phyloP scores from a whole-genome alignment of 23 tunicate species.

The Phallusia fumigata region DNA sequence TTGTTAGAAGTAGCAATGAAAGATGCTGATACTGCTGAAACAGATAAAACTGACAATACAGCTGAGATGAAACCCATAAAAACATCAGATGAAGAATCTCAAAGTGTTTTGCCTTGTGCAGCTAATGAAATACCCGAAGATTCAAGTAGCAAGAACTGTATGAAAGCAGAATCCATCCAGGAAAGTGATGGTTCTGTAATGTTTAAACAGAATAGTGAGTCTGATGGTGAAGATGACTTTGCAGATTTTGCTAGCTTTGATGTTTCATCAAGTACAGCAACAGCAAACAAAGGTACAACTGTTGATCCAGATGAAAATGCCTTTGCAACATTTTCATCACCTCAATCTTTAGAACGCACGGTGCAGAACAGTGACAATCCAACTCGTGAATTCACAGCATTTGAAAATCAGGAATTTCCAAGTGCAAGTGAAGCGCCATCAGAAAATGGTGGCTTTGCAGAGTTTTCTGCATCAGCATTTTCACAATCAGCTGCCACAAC shows the following conservation, averaged over 20 bases:
- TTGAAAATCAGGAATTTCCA: not conserved
- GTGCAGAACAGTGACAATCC: not conserved
- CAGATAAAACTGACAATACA: not conserved
- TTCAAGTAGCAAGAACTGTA: no score
- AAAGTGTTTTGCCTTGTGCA: no score
- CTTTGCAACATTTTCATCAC: not conserved
- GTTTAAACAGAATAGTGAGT: not conserved
- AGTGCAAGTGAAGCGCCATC: not conserved
- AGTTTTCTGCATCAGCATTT: not conserved
- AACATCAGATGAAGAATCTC: no score
- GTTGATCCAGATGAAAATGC: not conserved
- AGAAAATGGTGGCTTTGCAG: not conserved
- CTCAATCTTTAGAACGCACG: not conserved
- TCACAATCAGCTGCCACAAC: not conserved
- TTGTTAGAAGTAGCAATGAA: not conserved
- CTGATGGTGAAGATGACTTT: not conserved
- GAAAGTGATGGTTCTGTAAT: not conserved
- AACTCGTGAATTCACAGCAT: not conserved
- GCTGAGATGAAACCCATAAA: no score
- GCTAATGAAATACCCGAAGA: no score
- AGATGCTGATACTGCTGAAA: not conserved
- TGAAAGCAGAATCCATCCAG: no score
- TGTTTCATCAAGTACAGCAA: not conserved
- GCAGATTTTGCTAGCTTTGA: slow-evolving; percentile 2
- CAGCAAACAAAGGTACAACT: not conserved